A percentile compares a stretch with the other conserved stretches of the same genome.
Evolutionary conservation across 92 coral and sea anemone species (phyloP).

Genomic region (Ricordea florida): DNA sequence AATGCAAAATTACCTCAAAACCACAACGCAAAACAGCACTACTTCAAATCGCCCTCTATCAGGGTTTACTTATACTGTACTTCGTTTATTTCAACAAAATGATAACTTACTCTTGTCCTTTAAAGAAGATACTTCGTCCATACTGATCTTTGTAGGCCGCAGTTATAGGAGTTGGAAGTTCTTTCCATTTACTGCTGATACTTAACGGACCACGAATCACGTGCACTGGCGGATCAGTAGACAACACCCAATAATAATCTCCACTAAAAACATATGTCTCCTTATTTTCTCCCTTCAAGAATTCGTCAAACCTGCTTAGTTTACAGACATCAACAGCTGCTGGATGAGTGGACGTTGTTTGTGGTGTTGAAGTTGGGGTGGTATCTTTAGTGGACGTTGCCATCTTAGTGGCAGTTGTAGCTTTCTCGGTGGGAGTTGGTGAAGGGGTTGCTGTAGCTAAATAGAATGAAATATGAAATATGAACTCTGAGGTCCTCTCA

Average conservation of each 20-base stretch:
- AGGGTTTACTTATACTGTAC: too few species aligned
- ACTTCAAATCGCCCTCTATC: too few species aligned
- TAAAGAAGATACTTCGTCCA: conserved; percentile 71
- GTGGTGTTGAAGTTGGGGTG: background rate
- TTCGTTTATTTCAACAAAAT: too few species aligned
- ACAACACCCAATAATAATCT: conserved; percentile 27
- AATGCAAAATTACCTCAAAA: too few species aligned
- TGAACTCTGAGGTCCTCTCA: too few species aligned
- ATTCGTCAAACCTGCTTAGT: conserved; percentile 14
- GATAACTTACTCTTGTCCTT: conserved; percentile 66
- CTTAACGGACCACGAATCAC: conserved; percentile 63
- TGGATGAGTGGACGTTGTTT: background rate
- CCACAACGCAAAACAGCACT: too few species aligned
- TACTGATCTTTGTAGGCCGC: conserved; percentile 72
- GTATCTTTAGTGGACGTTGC: background rate
- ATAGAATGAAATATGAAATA: too few species aligned
- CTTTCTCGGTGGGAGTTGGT: background rate
- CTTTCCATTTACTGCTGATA: conserved; percentile 66
- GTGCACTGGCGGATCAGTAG: conserved; percentile 1
- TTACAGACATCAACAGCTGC: conserved; percentile 13
- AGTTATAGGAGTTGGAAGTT: conserved; percentile 62
- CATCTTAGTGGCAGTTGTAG: background rate
- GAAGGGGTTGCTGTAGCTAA: too few species aligned
- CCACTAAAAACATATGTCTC: conserved; percentile 32
- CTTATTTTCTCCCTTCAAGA: conserved; percentile 13